Base-by-base conservation (phyloP, 2,888 invertebrate genomes). In the Entomobrya multifasciata region DNA sequence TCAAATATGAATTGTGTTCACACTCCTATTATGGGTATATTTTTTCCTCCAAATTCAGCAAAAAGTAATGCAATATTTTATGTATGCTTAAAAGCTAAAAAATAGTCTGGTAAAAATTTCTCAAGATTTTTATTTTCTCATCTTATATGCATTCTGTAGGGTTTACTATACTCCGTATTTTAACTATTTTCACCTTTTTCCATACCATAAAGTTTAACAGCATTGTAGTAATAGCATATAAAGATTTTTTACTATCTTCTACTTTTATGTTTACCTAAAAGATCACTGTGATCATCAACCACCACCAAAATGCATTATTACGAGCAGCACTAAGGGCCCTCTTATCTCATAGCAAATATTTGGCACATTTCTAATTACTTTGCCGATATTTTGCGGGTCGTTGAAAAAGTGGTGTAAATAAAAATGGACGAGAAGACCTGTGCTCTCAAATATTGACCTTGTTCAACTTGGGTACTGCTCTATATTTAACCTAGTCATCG, bases 301-400 rank as follows among this genome's bases (percentile, higher is more conserved):
- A 15, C 11, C 57, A 13, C n/a, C 3, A 2, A 44, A 15, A 10
- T 47, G 36, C 36, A 36, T 36, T 36, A 36, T 36, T 36, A 57
- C 22, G n/a, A 47, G 27, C 3, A 44, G 8, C 36, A 41, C n/a
- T 22, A 8, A 20, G 22, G 8, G 57, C 47, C 22, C 74, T 4
- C 25, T 78, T 8, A 36, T 47, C 67, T 80, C 20, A 1, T 27
- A 80, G 72, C 57, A 70, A 81, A 81, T 81, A 81, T 72, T 72
- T 70, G 41, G 44, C 81, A 70, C 36, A 70, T 57, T 30, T 60
- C n/a, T 25, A 41, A 22, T 13, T 44, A 25, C 11, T 77, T 41
- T 55, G 2, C 25, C 6, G 11, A 22, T 10, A 13, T 25, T 57
- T n/a, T n/a, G n/a, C n/a, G n/a, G n/a, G n/a, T n/a, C n/a, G 57